Conservation (phyloP, 2,113 vertebrate genomes). For the Chamaea fasciata region DNA sequence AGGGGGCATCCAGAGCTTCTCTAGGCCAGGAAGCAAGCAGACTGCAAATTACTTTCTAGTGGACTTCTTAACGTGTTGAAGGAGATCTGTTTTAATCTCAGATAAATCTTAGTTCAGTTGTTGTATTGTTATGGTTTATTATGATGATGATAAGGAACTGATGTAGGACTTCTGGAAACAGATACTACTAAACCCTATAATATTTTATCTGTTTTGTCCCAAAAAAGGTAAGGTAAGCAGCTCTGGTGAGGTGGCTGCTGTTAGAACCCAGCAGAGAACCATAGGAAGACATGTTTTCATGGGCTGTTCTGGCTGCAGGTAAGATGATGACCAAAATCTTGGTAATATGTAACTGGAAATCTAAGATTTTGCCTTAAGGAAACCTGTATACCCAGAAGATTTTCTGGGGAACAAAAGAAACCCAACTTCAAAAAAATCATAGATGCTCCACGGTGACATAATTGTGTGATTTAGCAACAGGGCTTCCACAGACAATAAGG, state of each 20-base stretch:
- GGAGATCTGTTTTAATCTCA: background rate
- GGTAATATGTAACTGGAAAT: background rate
- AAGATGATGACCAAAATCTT: background rate
- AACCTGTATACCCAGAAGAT: background rate
- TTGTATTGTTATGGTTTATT: background rate
- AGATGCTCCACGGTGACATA: background rate
- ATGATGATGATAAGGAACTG: background rate
- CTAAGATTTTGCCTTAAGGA: background rate
- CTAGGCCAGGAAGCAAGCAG: background rate
- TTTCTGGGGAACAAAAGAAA: background rate
- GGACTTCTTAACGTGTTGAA: background rate
- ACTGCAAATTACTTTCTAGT: background rate
- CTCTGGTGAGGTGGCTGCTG: fast-evolving
- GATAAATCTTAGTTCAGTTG: background rate
- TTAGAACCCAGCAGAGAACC: background rate
- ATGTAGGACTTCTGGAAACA: background rate
- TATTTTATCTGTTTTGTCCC: background rate
- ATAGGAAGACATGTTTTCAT: background rate
- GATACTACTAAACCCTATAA: background rate
- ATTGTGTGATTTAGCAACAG: background rate
- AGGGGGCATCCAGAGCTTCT: background rate
- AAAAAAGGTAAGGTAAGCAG: background rate
- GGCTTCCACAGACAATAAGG: background rate
- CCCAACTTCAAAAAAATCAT: background rate
- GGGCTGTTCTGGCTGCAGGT: background rate